Evolutionary conservation across 2,797 vertebrate genomes (phyloP), one percentile per base, ranked within the genome.

Genomic region (Artibeus jamaicensis): DNA sequence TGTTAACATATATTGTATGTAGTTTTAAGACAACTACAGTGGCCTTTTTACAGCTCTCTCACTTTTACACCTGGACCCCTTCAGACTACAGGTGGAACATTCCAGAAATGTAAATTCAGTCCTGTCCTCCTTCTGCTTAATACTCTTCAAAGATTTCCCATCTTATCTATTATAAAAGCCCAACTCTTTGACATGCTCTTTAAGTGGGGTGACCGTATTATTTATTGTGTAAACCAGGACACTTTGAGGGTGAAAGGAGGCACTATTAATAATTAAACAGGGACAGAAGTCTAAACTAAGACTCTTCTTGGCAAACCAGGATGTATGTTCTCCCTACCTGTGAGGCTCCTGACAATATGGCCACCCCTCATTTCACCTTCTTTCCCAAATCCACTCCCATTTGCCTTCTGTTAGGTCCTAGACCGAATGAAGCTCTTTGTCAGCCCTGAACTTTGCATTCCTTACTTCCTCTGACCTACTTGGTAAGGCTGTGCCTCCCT

Each of bases 141-240:
- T 50, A 37, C 18, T 37, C 46, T 68, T 83, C 86, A 79, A 39
- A 73, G 71, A 93, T 89, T 94, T 91, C 57, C 62, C 24, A 62
- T 46, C 73, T 94, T 85, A 79, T 26, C n/a, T 44, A 84, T 73
- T 81, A 78, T 86, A 87, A 79, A 93, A 57, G 73, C 37, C 78
- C 59, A 95, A 29, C n/a, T 71, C 48, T 68, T 68, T 78, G 89
- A 24, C 37, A 46, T 77, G 68, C 50, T 37, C 34, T 89, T 91
- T 97, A 71, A 89, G 68, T 65, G 77, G 42, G 24, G 32, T 76
- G 82, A 55, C 26, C 24, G 7, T 77, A 39, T 26, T 71, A 86
- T 39, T 89, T 74, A 93, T 68, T 4, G 24, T 57, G 37, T 53
- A 86, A 95, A 95, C 24, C 15, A 87, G 67, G 48, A 26, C 81